Conservation (phyloP, 1,140 invertebrate species). For the Ceratina australensis region DNA sequence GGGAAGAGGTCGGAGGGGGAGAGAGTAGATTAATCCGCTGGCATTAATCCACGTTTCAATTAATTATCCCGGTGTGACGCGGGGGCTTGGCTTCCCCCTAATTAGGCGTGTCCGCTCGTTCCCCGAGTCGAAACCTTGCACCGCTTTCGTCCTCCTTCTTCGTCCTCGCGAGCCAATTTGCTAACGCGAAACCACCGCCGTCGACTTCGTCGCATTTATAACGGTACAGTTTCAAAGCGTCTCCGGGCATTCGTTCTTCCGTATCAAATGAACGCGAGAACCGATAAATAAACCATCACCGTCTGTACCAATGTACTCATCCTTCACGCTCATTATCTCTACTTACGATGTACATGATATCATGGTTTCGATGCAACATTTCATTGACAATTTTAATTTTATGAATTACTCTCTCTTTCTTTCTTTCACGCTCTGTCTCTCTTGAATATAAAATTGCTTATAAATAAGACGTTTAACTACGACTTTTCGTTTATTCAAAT, state of each 20-base stretch:
- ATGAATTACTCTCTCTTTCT: too few relatives aligned
- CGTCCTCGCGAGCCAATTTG: conserved; percentile 69
- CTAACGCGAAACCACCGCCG: conserved; percentile 67
- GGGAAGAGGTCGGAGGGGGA: background rate
- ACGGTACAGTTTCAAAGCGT: conserved; percentile 56
- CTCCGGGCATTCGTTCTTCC: background rate
- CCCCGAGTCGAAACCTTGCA: conserved; percentile 77
- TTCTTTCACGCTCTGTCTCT: too few relatives aligned
- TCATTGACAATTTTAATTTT: too few relatives aligned
- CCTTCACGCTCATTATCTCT: too few relatives aligned
- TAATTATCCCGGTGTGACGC: conserved; percentile 72
- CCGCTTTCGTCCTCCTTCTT: conserved; percentile 48
- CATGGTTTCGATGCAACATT: too few relatives aligned
- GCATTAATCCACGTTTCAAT: conserved; percentile 76
- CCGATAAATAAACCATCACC: too few relatives aligned
- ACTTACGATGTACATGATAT: too few relatives aligned
- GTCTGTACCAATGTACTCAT: too few relatives aligned
- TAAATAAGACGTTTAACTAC: too few relatives aligned
- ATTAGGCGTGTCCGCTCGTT: conserved; percentile 69
- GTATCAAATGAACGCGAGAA: too few relatives aligned
- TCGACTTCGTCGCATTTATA: conserved; percentile 57
- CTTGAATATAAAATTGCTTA: too few relatives aligned
- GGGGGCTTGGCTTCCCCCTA: conserved; percentile 63
- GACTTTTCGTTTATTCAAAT: too few relatives aligned
- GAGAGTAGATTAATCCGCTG: conserved; percentile 63